Evolutionary conservation across 2,113 vertebrate genomes (phyloP).

Genomic region (Channa maculata): DNA sequence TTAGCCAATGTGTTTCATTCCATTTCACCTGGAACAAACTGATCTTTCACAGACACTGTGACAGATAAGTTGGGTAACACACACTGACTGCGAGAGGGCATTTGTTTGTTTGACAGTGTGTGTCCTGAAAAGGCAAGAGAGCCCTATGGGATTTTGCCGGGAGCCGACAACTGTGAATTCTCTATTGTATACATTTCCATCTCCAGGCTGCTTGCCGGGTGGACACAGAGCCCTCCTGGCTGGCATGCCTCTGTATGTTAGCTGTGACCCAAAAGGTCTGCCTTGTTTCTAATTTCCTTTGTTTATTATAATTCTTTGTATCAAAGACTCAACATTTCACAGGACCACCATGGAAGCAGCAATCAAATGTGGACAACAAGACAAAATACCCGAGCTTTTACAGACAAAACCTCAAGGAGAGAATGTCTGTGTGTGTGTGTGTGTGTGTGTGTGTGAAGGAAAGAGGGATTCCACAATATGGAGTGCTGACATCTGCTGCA

Average conservation of each 20-base stretch:
- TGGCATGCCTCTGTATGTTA: slow-evolving; percentile 49
- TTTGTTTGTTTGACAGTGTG: slow-evolving; percentile 61
- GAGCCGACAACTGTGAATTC: slow-evolving; percentile 46
- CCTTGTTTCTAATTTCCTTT: slow-evolving; percentile 78
- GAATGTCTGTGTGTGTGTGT: slow-evolving; percentile 26
- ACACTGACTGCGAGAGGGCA: slow-evolving; percentile 21
- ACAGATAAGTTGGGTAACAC: slow-evolving; percentile 17
- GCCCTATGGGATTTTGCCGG: slow-evolving; percentile 58
- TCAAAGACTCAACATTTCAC: slow-evolving; percentile 66
- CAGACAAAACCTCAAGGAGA: slow-evolving; percentile 74
- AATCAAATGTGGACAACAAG: slow-evolving; percentile 71
- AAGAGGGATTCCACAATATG: slow-evolving; percentile 77
- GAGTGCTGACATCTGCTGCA: slow-evolving; percentile 87
- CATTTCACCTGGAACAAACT: slow-evolving; percentile 41
- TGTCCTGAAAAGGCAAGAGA: slow-evolving; percentile 35
- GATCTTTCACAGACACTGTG: not conserved
- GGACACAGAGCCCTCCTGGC: slow-evolving; percentile 42
- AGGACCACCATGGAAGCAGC: slow-evolving; percentile 78
- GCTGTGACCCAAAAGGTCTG: slow-evolving; percentile 60
- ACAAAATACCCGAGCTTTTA: slow-evolving; percentile 77
- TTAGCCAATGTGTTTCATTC: slow-evolving; percentile 41
- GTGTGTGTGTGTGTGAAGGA: slow-evolving; percentile 20
- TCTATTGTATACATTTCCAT: slow-evolving; percentile 68
- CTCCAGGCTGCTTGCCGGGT: slow-evolving; percentile 2
- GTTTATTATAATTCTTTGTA: slow-evolving; percentile 77